A percentile compares a stretch with the other conserved stretches of the same genome.
Evolutionary conservation across 2,888 invertebrate genomes (phyloP).

Genomic region (Teinopalpus imperialis): DNA sequence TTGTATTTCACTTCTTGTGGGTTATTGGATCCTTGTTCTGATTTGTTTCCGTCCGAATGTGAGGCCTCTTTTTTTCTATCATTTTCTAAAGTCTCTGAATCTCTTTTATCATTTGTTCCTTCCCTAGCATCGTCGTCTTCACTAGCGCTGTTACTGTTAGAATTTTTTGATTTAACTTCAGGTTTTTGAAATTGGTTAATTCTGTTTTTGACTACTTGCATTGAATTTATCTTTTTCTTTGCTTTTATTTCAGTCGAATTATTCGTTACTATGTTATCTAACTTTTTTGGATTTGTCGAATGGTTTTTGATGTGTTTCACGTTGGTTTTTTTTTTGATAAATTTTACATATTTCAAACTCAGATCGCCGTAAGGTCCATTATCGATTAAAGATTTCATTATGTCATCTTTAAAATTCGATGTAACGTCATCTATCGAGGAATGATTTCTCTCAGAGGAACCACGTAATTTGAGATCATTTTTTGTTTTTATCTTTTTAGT

Average conservation of each 20-base stretch:
- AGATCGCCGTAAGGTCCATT: conserved; percentile 3
- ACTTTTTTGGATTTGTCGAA: neutral
- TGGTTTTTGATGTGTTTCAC: neutral
- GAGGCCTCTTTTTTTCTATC: no score
- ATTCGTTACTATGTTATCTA: neutral
- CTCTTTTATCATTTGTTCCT: neutral
- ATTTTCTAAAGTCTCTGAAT: neutral
- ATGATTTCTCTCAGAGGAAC: neutral
- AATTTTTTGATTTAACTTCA: no score
- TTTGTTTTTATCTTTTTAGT: neutral
- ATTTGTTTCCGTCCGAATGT: neutral
- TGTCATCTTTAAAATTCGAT: neutral
- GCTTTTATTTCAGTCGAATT: neutral
- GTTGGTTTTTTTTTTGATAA: conserved; percentile 9
- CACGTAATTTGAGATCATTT: neutral
- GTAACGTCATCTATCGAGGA: no score
- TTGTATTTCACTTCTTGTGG: neutral
- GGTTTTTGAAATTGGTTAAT: no score
- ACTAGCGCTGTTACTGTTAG: neutral
- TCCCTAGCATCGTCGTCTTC: neutral
- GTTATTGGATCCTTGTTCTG: neutral
- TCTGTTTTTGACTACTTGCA: neutral
- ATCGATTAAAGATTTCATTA: neutral
- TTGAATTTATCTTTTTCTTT: conserved; percentile 3
- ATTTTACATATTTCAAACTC: conserved; percentile 12